phyloP scores from a whole-genome alignment of 1,140 invertebrate species.

The Heterodera schachtii region DNA sequence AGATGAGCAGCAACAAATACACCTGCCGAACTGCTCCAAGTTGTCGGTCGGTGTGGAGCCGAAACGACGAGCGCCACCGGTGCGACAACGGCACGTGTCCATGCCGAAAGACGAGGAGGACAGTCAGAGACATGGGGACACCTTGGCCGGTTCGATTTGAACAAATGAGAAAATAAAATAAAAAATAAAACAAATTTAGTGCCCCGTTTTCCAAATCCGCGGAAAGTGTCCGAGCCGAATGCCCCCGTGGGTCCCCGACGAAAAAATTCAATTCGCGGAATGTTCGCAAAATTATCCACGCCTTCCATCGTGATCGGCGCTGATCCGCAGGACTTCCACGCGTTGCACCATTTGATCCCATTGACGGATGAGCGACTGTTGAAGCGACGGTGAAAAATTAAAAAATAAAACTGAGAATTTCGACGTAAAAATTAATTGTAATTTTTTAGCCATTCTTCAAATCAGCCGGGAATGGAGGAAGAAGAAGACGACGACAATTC shows the following conservation, averaged over 20 bases:
- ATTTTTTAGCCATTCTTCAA: not conserved
- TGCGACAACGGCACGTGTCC: not conserved
- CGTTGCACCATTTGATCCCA: constrained; percentile 25
- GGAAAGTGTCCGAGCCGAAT: constrained; percentile 25
- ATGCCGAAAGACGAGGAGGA: not conserved
- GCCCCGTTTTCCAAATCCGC: not conserved
- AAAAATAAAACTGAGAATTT: no score
- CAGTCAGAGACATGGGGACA: not conserved
- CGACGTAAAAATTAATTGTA: not conserved
- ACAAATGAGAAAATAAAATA: not conserved
- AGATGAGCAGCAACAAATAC: not conserved
- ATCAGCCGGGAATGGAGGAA: not conserved
- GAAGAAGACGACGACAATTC: not conserved
- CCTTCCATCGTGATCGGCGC: constrained; percentile 31
- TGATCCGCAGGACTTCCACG: constrained; percentile 18
- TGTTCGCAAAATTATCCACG: constrained; percentile 18
- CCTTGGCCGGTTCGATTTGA: not conserved
- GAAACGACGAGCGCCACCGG: not conserved
- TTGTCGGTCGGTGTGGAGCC: not conserved
- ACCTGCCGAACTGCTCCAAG: not conserved
- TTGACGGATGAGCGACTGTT: constrained; percentile 23
- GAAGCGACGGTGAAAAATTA: constrained; percentile 2
- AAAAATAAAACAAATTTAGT: not conserved
- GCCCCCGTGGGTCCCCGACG: not conserved
- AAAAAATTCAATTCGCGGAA: constrained; percentile 21